Conservation (phyloP, 1,140 invertebrate species). For the Melipona quadrifasciata region DNA sequence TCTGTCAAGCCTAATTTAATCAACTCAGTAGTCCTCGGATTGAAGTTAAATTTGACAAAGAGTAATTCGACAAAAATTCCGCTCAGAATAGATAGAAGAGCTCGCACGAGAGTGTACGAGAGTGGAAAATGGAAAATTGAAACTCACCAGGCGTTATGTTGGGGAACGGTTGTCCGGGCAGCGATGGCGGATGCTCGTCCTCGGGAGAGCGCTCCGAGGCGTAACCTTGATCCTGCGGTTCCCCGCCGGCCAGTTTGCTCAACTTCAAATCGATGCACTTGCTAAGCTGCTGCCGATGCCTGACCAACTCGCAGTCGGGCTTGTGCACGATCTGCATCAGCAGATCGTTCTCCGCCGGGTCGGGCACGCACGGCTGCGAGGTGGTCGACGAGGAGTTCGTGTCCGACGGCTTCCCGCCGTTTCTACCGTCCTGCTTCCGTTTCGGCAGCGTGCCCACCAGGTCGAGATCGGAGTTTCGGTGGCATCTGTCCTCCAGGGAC, state of each 20-base stretch:
- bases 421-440: slow-evolving; percentile 67
- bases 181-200: slow-evolving; percentile 87
- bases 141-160: slow-evolving; percentile 73
- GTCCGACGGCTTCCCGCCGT: slow-evolving; percentile 24
- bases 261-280: slow-evolving; percentile 73
- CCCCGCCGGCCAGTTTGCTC: slow-evolving; percentile 78
- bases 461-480: slow-evolving; percentile 73
- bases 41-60: no score
- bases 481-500: slow-evolving; percentile 70
- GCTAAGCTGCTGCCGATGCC: slow-evolving; percentile 67
- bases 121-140: background rate
- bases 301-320: slow-evolving; percentile 74
- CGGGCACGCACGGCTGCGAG: slow-evolving; percentile 69
- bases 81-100: background rate
- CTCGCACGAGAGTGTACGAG: background rate
- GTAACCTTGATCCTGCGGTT: slow-evolving; percentile 89
- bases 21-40: no score
- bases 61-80: background rate
- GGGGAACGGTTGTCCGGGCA: slow-evolving; percentile 80
- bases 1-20: no score
- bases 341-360: slow-evolving; percentile 64
- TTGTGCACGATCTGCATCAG: slow-evolving; percentile 74
- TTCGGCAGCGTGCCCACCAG: slow-evolving; percentile 75
- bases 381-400: slow-evolving; percentile 44
- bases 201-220: slow-evolving; percentile 90